Base-by-base conservation (phyloP, 2,113 vertebrate genomes). In the Paramormyrops kingsleyae region DNA sequence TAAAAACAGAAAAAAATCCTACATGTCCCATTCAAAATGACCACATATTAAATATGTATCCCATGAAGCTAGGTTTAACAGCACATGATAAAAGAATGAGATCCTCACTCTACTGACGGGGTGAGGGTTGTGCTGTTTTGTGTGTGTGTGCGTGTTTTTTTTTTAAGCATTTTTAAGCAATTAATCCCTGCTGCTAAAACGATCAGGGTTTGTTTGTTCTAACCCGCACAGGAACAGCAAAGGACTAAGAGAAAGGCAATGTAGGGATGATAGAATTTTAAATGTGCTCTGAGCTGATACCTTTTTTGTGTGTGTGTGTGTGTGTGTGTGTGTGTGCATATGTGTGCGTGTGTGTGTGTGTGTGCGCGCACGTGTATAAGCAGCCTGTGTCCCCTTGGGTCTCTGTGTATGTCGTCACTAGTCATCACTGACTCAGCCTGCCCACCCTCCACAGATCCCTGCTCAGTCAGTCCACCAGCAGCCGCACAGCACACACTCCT, bases 371-470 rank as follows among this genome's bases (percentile, higher is more conserved):
- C n/a, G 87, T 42, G 88, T 83, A 49, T 31, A 49, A 19, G 46
- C 44, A 27, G 88, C 27, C 70, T 83, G 88, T 84, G 74, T 31
- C 49, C 77, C 19, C 35, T 35, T 84, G 77, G 39, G 70, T 80
- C 70, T 39, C 47, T 52, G 70, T 31, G 70, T 70, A 59, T 89
- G 74, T 42, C 88, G 89, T 89, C 80, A 85, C 52, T 46, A 27
- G 77, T 47, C 89, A 80, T 89, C 77, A 89, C 89, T 62, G 77
- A 53, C 56, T 85, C 50, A 62, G 52, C 47, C 77, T 84, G 77
- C 74, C 52, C 39, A 52, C 89, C 89, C 52, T n/a, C 80, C 47
- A 10, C 88, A 44, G 31, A 83, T 52, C 24, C 52, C 39, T 9
- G 17, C 89, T 62, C 89, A 59, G 89, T 85, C 52, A 2, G 53